These are phyloP conservation scores for Xenopus tropicalis DNA, from an alignment of 2,113 vertebrate species.

Conservation along the genomic window UCB_Xtro_10.0 CM004450.2:56167001-56167500, in stretches of 20 bases:
- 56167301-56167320: conserved; percentile 9
- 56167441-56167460: conserved; percentile 5
- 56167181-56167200: too few relatives aligned
- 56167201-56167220: too few relatives aligned
- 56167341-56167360: conserved; percentile 19
- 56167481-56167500: too few relatives aligned
- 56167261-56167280: conserved; percentile 2
- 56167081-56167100: not conserved
- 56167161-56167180: too few relatives aligned
- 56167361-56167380: conserved; percentile 22
- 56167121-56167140: not conserved
- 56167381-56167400: conserved; percentile 5
- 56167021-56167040: not conserved
- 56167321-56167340: conserved; percentile 8
- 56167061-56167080: not conserved
- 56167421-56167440: conserved; percentile 27
- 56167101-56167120: not conserved
- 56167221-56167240: too few relatives aligned
- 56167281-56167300: not conserved
- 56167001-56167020: conserved; percentile 1
- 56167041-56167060: not conserved
- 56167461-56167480: too few relatives aligned
- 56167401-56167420: not conserved
- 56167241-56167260: conserved; percentile 12
- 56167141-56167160: not conserved